A percentile compares a stretch with the other conserved stretches of the same genome.
Evolutionary conservation across 2,888 invertebrate genomes (phyloP).

Genomic region (Acanthacorydalis orientalis): DNA sequence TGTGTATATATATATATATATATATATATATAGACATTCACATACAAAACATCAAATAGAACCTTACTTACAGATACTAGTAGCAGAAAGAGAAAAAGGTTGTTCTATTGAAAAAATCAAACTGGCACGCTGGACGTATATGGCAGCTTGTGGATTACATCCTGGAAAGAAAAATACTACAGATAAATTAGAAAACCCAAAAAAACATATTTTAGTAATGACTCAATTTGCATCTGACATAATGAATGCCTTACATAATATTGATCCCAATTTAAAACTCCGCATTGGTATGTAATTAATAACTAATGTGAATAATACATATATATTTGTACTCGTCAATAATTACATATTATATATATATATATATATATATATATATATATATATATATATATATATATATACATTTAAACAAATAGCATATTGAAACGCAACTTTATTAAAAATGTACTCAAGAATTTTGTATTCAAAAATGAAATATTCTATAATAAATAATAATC

Average conservation of each 20-base stretch:
- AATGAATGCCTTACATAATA: constrained; percentile 41
- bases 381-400: constrained; percentile 22
- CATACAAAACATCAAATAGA: constrained; percentile 1
- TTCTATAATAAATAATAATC: constrained; percentile 12
- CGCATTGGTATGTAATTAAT: constrained; percentile 42
- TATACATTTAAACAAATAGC: not conserved
- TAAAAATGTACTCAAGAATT: not conserved
- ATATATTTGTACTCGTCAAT: not conserved
- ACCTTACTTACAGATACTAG: constrained; percentile 36
- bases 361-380: no score
- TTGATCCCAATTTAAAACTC: constrained; percentile 47
- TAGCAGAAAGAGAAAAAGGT: constrained; percentile 41
- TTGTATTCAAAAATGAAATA: not conserved
- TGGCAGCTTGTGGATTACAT: constrained; percentile 89
- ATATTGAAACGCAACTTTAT: not conserved
- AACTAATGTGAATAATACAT: constrained; percentile 2
- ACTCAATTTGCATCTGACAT: constrained; percentile 58
- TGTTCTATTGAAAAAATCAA: constrained; percentile 79
- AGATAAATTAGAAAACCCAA: constrained; percentile 9
- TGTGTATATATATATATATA: constrained; percentile 4
- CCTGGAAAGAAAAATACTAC: constrained; percentile 47
- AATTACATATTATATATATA: not conserved
- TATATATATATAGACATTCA: not conserved
- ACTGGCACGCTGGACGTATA: constrained; percentile 90
- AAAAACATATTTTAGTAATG: constrained; percentile 33